Conservation (phyloP, 2,888 invertebrate species). For the Rutpela maculata region DNA sequence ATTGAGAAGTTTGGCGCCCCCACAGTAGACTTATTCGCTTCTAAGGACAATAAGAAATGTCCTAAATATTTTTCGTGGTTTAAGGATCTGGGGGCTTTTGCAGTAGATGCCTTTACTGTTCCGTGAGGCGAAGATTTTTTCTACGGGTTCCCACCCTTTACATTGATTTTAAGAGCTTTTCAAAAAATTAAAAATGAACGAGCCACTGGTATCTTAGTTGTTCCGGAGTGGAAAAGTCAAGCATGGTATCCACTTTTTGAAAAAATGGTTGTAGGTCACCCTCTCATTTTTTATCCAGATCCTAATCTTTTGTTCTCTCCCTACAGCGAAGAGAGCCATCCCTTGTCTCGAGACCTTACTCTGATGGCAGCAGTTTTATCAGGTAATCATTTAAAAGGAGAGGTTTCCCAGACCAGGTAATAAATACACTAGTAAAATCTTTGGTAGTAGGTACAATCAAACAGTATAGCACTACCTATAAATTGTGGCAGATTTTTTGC, state of each 20-base stretch:
- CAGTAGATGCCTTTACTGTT: constrained; percentile 54
- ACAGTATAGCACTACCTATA: not conserved
- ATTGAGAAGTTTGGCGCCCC: constrained; percentile 24
- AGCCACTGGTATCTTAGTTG: constrained; percentile 60
- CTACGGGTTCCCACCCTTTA: constrained; percentile 52
- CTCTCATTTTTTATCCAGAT: constrained; percentile 33
- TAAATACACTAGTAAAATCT: not conserved
- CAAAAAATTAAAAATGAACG: constrained; percentile 49
- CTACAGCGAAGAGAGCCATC: constrained; percentile 31
- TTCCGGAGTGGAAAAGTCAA: constrained; percentile 59
- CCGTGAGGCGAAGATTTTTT: constrained; percentile 42
- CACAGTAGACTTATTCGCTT: constrained; percentile 40
- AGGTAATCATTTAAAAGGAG: constrained; percentile 20
- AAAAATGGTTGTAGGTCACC: constrained; percentile 16
- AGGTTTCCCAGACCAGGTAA: not conserved
- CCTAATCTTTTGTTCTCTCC: constrained; percentile 31
- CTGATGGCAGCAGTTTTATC: constrained; percentile 44
- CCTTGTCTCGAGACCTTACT: constrained; percentile 36
- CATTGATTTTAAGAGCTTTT: constrained; percentile 12
- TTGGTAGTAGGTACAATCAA: not conserved
- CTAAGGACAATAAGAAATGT: constrained; percentile 32
- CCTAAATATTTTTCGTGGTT: constrained; percentile 48
- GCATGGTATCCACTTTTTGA: constrained; percentile 52
- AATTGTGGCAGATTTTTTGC: not conserved
- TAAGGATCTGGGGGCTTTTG: constrained; percentile 46